Percentiles rank a stretch among this genome's conserved stretches.
These are phyloP conservation scores for Sarcophilus harrisii DNA, from an alignment of 2,797 vertebrate genomes.

Conservation along the genomic window DNA sequence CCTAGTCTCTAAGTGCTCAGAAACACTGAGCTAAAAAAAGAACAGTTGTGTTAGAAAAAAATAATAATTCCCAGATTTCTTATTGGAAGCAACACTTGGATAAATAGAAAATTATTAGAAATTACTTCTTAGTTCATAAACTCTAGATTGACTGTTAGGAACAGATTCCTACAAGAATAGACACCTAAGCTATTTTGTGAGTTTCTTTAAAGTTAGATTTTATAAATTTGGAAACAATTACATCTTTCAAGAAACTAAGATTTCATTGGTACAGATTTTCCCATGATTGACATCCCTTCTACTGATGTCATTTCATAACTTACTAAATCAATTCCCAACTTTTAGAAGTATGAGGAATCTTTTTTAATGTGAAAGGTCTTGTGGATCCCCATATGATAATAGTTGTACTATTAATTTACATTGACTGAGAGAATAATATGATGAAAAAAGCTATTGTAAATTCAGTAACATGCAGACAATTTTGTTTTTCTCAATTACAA, in stretches of 20 bases:
- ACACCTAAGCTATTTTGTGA: not conserved
- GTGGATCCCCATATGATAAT: not conserved
- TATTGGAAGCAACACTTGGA: not conserved
- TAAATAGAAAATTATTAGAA: not conserved
- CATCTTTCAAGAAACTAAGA: not conserved
- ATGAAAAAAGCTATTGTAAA: not conserved
- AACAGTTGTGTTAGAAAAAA: slow-evolving; percentile 6
- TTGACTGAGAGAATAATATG: not conserved
- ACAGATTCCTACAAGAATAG: not conserved
- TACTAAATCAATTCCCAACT: not conserved
- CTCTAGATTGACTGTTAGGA: not conserved
- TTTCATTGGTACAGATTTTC: not conserved
- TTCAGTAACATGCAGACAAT: not conserved
- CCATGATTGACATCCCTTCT: not conserved
- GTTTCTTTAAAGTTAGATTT: not conserved
- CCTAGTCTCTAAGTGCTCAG: not conserved
- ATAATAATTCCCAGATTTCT: not conserved
- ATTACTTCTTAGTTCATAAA: not conserved
- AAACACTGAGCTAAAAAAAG: slow-evolving; percentile 46
- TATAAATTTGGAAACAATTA: not conserved
- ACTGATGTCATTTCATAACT: not conserved
- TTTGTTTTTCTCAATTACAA: not conserved
- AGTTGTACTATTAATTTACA: not conserved
- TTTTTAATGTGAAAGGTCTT: not conserved
- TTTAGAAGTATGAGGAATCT: not conserved